phyloP scores from a whole-genome alignment of 2,797 vertebrate genomes.

The Leontopithecus rosalia region DNA sequence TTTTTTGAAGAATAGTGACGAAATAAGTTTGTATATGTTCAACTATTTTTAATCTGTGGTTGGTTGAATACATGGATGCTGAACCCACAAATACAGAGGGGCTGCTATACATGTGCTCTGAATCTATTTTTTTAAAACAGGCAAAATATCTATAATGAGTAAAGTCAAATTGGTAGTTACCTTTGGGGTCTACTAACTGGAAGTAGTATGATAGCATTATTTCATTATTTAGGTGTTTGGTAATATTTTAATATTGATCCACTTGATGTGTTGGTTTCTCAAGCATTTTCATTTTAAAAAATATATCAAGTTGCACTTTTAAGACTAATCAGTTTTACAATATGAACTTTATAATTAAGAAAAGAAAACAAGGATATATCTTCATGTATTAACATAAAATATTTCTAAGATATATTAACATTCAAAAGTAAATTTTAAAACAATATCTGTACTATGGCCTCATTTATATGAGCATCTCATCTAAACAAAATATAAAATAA shows the following conservation, averaged over 20 bases:
- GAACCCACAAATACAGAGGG: neutral
- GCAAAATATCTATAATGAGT: neutral
- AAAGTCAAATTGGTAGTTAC: neutral
- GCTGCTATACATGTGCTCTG: neutral
- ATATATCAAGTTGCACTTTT: neutral
- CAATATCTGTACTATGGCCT: neutral
- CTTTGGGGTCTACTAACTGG: neutral
- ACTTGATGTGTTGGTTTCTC: neutral
- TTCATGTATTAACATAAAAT: neutral
- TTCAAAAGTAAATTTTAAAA: neutral
- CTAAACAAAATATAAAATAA: neutral
- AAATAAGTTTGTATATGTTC: neutral
- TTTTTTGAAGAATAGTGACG: neutral
- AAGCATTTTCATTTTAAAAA: neutral
- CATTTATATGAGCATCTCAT: neutral
- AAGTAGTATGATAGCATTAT: neutral
- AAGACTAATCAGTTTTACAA: neutral
- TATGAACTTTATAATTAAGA: neutral
- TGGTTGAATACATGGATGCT: neutral
- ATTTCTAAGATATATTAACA: neutral
- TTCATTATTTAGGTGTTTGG: neutral
- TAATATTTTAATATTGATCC: neutral
- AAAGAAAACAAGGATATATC: neutral
- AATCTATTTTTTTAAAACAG: neutral
- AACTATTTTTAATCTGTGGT: neutral